Conservation (phyloP, 2,113 vertebrate species). For the Microcebus murinus region DNA sequence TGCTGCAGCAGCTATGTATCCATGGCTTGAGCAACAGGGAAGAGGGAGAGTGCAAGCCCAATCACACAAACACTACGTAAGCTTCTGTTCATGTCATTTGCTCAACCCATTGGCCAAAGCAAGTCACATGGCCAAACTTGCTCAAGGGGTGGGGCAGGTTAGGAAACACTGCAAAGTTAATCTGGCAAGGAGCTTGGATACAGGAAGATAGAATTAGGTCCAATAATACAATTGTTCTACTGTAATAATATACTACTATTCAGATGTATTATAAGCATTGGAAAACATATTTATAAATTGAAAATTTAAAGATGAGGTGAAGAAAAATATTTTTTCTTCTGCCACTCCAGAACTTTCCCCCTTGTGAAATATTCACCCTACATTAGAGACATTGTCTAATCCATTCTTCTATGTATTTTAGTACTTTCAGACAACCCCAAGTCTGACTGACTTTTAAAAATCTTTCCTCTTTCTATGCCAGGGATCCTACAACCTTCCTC, state of each 20-base stretch:
- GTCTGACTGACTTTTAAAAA: slow-evolving; percentile 29
- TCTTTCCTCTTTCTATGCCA: neutral
- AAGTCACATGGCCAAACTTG: neutral
- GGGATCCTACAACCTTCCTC: neutral
- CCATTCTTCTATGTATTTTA: neutral
- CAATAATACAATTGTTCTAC: neutral
- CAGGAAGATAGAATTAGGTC: neutral
- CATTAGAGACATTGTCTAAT: neutral
- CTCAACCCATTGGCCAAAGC: neutral
- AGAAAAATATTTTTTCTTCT: neutral
- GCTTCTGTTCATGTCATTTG: neutral
- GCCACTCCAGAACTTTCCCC: neutral
- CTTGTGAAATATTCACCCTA: neutral
- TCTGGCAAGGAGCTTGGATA: neutral
- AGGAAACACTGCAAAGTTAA: neutral
- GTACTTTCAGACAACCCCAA: neutral
- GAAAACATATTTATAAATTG: neutral
- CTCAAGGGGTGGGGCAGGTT: neutral
- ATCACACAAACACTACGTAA: neutral
- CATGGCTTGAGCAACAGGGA: neutral
- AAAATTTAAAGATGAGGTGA: neutral
- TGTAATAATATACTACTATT: neutral
- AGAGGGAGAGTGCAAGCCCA: neutral
- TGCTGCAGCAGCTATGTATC: neutral
- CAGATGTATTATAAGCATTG: neutral